These are phyloP conservation scores for Mustela nigripes DNA, from an alignment of 2,113 vertebrate species.

Conservation along the genomic window DNA sequence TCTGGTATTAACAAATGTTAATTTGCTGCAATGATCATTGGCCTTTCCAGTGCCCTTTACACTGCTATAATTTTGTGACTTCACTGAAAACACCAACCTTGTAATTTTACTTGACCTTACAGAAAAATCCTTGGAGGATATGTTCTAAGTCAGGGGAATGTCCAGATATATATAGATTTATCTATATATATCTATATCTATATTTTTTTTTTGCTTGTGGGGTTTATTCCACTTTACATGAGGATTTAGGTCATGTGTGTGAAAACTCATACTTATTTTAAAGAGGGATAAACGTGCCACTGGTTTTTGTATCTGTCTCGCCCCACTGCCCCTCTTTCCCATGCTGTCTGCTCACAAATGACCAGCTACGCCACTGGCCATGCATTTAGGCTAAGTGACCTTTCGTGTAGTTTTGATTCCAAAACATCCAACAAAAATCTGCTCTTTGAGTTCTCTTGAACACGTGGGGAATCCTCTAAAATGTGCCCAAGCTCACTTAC, in stretches of 20 bases:
- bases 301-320: accelerated
- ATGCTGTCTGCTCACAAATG: background rate
- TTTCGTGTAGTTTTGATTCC: background rate
- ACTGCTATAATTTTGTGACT: background rate
- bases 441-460: background rate
- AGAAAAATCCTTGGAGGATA: background rate
- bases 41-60: background rate
- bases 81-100: background rate
- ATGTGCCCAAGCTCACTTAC: background rate
- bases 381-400: background rate
- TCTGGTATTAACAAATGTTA: background rate
- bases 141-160: background rate
- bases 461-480: background rate
- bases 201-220: background rate
- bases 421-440: background rate
- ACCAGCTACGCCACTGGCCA: accelerated
- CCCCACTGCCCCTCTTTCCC: accelerated
- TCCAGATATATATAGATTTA: background rate
- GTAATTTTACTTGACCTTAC: background rate
- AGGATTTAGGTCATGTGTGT: accelerated
- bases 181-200: no score
- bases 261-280: accelerated
- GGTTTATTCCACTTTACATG: background rate
- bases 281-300: accelerated
- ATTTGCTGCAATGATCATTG: background rate